Evolutionary conservation across 2,888 invertebrate genomes (phyloP).

Genomic region (Eutolmus rufibarbis): DNA sequence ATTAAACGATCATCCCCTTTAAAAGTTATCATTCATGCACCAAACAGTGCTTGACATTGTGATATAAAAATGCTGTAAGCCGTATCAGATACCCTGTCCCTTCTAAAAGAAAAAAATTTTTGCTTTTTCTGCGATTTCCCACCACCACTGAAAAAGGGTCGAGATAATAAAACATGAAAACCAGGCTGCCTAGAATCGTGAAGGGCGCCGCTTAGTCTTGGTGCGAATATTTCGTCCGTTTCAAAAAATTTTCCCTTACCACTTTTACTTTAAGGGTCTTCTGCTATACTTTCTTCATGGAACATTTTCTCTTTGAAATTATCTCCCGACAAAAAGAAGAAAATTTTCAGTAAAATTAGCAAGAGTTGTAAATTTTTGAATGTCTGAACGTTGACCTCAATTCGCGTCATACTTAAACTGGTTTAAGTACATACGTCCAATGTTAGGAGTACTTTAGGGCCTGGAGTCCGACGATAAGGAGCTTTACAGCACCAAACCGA

Average conservation of each 20-base stretch:
- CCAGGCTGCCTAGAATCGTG: neutral
- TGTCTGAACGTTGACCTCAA: neutral
- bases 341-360: neutral
- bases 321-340: neutral
- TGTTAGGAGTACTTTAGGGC: neutral
- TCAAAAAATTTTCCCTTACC: neutral
- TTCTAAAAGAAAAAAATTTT: neutral
- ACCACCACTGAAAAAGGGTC: neutral
- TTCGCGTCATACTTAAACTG: neutral
- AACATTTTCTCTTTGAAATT: neutral
- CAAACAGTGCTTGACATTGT: neutral
- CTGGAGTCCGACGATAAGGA: neutral
- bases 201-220: neutral
- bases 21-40: neutral
- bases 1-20: neutral
- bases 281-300: neutral
- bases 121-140: neutral
- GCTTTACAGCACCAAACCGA: neutral
- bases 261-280: neutral
- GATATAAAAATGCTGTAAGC: neutral
- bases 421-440: neutral
- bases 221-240: neutral
- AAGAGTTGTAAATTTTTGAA: neutral
- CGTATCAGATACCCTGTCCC: neutral
- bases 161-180: neutral